Evolutionary conservation across 37 sponge, comb jelly and placozoan genomes (phyloP).

Genomic region (Chondrosia reniformis): DNA sequence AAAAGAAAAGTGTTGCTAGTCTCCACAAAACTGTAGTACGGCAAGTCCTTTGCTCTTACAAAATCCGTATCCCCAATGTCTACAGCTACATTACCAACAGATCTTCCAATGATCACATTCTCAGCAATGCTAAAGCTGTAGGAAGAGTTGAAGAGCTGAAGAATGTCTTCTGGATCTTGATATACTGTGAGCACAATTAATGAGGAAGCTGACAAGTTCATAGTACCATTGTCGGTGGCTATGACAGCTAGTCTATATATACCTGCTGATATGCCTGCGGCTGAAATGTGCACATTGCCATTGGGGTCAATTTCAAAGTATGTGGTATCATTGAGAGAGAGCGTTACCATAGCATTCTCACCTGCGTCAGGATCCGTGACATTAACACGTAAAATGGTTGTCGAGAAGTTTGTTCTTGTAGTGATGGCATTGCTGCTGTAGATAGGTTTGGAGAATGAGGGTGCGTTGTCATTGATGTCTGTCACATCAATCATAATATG

Average conservation of each 20-base stretch:
- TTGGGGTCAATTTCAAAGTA: background rate
- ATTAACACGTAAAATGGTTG: background rate
- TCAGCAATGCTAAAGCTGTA: background rate
- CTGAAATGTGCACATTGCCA: background rate
- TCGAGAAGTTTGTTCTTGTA: too few relatives aligned
- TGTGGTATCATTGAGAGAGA: conserved; percentile 3
- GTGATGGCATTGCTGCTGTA: background rate
- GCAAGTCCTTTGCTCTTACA: too few relatives aligned
- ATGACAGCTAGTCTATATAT: background rate
- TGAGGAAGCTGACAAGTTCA: background rate
- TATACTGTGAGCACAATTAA: background rate
- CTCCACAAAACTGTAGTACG: too few relatives aligned
- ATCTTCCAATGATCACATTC: conserved; percentile 18
- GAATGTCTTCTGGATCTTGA: background rate
- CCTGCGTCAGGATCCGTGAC: conserved; percentile 11
- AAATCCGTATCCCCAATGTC: too few relatives aligned
- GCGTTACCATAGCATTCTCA: background rate
- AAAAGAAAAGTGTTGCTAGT: background rate
- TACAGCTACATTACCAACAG: conserved; percentile 24
- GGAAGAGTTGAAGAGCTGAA: background rate
- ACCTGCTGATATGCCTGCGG: background rate
- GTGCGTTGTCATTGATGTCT: conserved; percentile 52
- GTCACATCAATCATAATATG: conserved; percentile 17
- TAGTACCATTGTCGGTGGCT: conserved; percentile 4
- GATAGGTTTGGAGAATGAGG: background rate